Evolutionary conservation across 1,140 invertebrate species (phyloP).

Genomic region (Rhizoglyphus robini): DNA sequence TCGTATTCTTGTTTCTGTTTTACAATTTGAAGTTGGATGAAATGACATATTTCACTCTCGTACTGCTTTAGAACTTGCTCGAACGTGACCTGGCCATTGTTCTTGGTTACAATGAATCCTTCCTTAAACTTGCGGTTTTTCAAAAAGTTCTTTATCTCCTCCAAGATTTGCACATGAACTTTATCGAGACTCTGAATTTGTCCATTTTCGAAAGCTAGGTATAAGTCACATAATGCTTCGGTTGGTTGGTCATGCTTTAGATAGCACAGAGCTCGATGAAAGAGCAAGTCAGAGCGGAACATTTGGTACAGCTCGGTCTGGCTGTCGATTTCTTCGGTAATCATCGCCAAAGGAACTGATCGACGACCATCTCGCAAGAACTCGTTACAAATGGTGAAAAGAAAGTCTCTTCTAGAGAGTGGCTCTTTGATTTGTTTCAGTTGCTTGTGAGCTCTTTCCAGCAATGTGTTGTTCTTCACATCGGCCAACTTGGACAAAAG

Average conservation of each 20-base stretch:
- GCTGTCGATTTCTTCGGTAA: background rate
- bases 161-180: background rate
- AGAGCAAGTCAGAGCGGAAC: background rate
- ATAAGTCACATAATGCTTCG: background rate
- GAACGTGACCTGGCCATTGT: background rate
- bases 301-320: background rate
- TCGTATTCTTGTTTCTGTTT: no score
- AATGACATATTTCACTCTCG: background rate
- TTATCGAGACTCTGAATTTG: background rate
- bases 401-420: background rate
- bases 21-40: background rate
- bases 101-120: background rate
- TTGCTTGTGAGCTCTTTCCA: background rate
- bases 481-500: background rate
- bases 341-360: background rate
- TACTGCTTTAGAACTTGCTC: background rate
- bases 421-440: background rate
- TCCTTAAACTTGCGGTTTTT: background rate
- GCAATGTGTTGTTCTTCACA: background rate
- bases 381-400: background rate
- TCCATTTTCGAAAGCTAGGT: background rate
- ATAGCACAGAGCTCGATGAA: background rate
- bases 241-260: background rate
- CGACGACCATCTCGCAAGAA: background rate
- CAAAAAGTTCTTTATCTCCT: constrained; percentile 4